phyloP scores from a whole-genome alignment of 2,888 invertebrate genomes.

The Cryptus viduatorius region DNA sequence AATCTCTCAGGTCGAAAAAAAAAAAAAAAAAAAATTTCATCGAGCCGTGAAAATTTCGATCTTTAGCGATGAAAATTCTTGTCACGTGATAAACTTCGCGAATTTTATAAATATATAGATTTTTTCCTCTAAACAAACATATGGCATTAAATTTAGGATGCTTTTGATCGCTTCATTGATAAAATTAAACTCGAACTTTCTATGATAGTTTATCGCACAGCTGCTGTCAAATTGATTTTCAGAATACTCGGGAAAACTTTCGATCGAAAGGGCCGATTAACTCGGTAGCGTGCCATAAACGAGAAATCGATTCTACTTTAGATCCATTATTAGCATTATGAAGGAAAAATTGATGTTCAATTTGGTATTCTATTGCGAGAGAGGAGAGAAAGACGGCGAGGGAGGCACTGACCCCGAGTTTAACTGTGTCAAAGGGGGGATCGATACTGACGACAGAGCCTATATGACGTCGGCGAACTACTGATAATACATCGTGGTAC shows the following conservation, averaged over 20 bases:
- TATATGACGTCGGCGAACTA: constrained; percentile 41
- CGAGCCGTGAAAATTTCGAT: background rate
- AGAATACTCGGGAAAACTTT: constrained; percentile 23
- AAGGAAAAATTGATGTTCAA: constrained; percentile 27
- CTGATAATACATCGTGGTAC: background rate
- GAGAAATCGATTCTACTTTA: constrained; percentile 10
- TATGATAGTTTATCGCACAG: constrained; percentile 2
- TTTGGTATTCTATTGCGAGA: constrained; percentile 39
- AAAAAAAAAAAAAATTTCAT: constrained; percentile 13
- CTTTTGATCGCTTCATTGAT: background rate
- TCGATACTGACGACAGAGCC: constrained; percentile 54
- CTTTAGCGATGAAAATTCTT: background rate
- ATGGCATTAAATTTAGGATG: background rate
- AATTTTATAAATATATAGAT: background rate
- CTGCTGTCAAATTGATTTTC: constrained; percentile 13
- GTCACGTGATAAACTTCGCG: background rate
- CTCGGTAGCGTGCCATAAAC: constrained; percentile 13
- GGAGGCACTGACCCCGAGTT: constrained; percentile 57
- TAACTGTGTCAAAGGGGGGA: constrained; percentile 62
- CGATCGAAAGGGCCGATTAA: constrained; percentile 45
- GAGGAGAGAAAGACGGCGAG: background rate
- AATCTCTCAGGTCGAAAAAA: background rate
- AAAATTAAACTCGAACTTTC: background rate
- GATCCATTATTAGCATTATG: constrained; percentile 40
- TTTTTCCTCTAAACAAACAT: no score